Evolutionary conservation across 2,113 vertebrate species (phyloP).

Genomic region (Grus americana): DNA sequence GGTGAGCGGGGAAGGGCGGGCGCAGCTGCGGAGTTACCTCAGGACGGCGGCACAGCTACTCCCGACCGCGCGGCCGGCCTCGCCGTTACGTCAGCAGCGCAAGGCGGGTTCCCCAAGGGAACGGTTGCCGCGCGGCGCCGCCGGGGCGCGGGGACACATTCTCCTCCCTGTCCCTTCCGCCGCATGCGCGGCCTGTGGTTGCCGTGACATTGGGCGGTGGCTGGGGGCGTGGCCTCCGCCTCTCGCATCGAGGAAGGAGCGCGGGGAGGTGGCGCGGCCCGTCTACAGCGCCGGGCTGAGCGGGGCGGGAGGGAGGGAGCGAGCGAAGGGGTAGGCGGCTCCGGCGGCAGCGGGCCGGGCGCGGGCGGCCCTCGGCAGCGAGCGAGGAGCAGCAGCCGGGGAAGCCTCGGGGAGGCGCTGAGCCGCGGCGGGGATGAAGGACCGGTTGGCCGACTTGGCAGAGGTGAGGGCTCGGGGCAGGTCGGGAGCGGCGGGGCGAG

Average conservation of each 20-base stretch:
- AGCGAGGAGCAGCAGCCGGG: neutral
- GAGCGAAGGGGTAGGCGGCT: neutral
- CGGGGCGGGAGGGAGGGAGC: neutral
- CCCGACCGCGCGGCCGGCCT: too few species aligned
- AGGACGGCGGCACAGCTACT: neutral
- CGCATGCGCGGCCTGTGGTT: neutral
- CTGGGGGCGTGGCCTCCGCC: slow-evolving; percentile 46
- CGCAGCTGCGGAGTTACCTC: neutral
- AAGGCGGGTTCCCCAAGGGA: neutral
- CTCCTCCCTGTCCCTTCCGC: neutral
- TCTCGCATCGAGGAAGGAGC: neutral
- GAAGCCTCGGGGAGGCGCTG: neutral
- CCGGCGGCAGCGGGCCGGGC: neutral
- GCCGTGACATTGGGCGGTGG: neutral
- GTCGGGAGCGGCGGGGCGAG: neutral
- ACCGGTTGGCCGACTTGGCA: slow-evolving; percentile 85
- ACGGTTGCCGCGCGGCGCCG: neutral
- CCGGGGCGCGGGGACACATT: neutral
- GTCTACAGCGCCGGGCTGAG: neutral
- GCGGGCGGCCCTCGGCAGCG: neutral
- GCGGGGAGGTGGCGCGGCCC: neutral
- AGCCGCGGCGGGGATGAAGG: slow-evolving; percentile 80
- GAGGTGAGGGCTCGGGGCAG: slow-evolving; percentile 72
- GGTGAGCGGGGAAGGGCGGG: fast-evolving
- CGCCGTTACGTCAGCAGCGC: neutral